Base-by-base conservation (phyloP, 92 coral and sea anemone species). In the Scolanthus callimorphus region DNA sequence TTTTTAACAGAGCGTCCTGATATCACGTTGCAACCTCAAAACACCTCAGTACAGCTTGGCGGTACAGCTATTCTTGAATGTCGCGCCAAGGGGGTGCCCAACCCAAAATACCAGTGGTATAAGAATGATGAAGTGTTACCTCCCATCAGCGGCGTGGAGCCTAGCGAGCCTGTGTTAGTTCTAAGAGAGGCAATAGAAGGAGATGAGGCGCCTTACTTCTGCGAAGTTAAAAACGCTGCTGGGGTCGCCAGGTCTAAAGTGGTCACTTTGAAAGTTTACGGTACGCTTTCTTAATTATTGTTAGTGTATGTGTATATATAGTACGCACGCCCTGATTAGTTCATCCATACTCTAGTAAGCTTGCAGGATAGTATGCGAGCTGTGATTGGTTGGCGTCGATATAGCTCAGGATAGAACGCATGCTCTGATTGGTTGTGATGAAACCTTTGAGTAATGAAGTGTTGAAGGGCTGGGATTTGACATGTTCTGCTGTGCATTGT, bases 71-170 rank as follows among this genome's bases (percentile, higher is more conserved):
- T 49, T 0, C 67, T 94, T 20, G 34, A 55, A 13, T 94, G 99
- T 38, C 60, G 39, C 3, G 99, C 95, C 1, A 59, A 71, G 0
- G 99, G 99, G 1, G 99, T 88, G 49, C 82, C 88, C 4, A 67
- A 39, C 6, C 88, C 92, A 4, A 49, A 15, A 6, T 89, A 89
- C 25, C 43, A 39, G 19, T 94, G 99, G 99, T 89, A 45, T 79
- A 94, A 81, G 56, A 65, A 81, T 47, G 59, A 41, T 3, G 59
- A 47, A 2, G 15, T 10, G 13, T 55, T 89, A 54, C 70, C 65
- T 3, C 76, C 81, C 12, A 57, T 67, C 3, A 52, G 46, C 13
- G 84, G 71, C 2, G 45, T 84, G 9, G 59, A 65, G 9, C 58
- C 63, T 17, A 39, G 39, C 15, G 11, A 46, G 47, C 77, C 86